A percentile compares a stretch with the other conserved stretches of the same genome.
These are phyloP conservation scores for Synaphobranchus kaupii DNA, from an alignment of 2,797 vertebrate species.

Conservation along the genomic window DNA sequence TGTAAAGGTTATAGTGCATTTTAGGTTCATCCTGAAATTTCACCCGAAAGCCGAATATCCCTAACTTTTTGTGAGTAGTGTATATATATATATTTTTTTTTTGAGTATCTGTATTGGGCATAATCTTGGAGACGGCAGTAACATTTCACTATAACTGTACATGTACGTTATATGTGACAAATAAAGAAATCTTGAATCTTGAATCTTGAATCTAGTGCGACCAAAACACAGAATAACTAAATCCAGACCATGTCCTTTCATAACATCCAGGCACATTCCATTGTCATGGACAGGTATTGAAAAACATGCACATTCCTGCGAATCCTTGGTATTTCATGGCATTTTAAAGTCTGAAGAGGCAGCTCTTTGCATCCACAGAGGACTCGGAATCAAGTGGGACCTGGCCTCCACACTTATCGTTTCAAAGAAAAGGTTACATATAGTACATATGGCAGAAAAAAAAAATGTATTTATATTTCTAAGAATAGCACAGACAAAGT, in stretches of 20 bases:
- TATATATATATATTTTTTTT: too few species aligned
- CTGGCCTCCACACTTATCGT: neutral
- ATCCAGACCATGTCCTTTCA: neutral
- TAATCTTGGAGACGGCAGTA: too few species aligned
- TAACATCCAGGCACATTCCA: neutral
- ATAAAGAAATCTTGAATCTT: too few species aligned
- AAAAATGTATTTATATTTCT: neutral
- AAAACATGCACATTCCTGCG: neutral
- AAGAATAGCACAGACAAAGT: neutral
- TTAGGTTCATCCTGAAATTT: too few species aligned
- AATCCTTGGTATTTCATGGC: neutral
- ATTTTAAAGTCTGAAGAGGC: neutral
- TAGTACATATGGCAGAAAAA: neutral
- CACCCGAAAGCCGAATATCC: too few species aligned
- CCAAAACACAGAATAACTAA: neutral
- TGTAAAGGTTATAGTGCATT: too few species aligned
- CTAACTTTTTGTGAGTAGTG: too few species aligned
- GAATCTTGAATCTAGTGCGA: too few species aligned
- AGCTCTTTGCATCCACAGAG: neutral
- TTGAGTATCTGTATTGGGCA: too few species aligned
- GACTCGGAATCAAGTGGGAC: neutral
- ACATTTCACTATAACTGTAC: too few species aligned
- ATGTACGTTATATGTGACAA: too few species aligned
- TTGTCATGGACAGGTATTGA: neutral
- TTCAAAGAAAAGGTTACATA: neutral